Percentiles rank a stretch among this genome's conserved stretches.
These are phyloP conservation scores for Gasteruption jaculator DNA, from an alignment of 2,888 invertebrate genomes.

Conservation along the genomic window DNA sequence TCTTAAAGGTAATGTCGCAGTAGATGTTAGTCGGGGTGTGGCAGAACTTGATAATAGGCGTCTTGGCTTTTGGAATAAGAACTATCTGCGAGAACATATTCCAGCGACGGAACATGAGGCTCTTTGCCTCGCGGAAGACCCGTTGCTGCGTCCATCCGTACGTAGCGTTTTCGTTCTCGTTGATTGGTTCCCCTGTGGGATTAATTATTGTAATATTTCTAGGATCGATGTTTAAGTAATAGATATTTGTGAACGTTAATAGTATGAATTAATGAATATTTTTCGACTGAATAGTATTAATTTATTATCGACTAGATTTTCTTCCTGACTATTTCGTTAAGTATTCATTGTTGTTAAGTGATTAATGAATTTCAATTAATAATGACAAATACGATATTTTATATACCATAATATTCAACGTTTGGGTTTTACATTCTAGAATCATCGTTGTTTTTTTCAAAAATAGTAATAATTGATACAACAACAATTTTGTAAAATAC, in stretches of 20 bases:
- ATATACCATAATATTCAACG: no score
- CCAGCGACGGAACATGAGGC: conserved; percentile 48
- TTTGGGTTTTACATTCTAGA: no score
- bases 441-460: no score
- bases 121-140: conserved; percentile 48
- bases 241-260: background rate
- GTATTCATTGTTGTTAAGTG: no score
- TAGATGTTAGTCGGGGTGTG: conserved; percentile 60
- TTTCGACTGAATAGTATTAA: conserved; percentile 7
- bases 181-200: conserved; percentile 26
- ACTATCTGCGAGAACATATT: conserved; percentile 57
- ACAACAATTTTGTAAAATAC: no score
- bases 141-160: conserved; percentile 22
- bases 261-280: background rate
- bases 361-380: no score
- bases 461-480: no score
- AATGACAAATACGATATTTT: no score
- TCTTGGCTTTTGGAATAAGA: conserved; percentile 67
- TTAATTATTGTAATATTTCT: conserved; percentile 4
- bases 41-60: conserved; percentile 73
- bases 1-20: conserved; percentile 72
- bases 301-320: background rate
- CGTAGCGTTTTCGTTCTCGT: conserved; percentile 28
- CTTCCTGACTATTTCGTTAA: no score
- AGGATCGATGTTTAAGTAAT: conserved; percentile 1